These are phyloP conservation scores for Pandion haliaetus DNA, from an alignment of 2,113 vertebrate species.

Conservation along the genomic window DNA sequence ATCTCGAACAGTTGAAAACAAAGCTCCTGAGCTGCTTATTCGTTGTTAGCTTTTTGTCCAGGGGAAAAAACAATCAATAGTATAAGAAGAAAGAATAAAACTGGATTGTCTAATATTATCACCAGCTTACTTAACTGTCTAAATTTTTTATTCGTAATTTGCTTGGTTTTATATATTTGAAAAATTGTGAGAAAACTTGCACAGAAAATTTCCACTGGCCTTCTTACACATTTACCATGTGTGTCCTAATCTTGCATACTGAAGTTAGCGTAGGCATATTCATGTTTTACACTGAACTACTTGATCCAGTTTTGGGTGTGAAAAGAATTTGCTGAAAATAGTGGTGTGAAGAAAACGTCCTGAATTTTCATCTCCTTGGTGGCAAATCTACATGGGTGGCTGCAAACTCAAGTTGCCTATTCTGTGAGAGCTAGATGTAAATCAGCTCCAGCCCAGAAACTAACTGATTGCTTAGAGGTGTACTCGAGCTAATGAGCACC, in stretches of 20 bases:
- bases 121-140: neutral
- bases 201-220: neutral
- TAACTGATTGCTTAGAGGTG: neutral
- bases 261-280: neutral
- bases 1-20: neutral
- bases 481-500: neutral
- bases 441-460: neutral
- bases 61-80: neutral
- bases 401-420: neutral
- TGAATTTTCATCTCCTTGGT: conserved; percentile 1
- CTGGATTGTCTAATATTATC: neutral
- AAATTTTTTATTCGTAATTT: neutral
- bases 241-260: neutral
- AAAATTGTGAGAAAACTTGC: neutral
- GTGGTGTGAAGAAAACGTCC: neutral
- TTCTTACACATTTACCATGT: fast-evolving
- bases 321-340: neutral
- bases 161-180: neutral
- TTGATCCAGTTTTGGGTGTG: neutral
- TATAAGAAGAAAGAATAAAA: neutral
- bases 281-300: neutral
- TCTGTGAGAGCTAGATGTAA: neutral
- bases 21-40: neutral
- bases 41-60: neutral
- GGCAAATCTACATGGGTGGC: neutral